Conservation (phyloP, 2,888 invertebrate species). For the Nomada flava region DNA sequence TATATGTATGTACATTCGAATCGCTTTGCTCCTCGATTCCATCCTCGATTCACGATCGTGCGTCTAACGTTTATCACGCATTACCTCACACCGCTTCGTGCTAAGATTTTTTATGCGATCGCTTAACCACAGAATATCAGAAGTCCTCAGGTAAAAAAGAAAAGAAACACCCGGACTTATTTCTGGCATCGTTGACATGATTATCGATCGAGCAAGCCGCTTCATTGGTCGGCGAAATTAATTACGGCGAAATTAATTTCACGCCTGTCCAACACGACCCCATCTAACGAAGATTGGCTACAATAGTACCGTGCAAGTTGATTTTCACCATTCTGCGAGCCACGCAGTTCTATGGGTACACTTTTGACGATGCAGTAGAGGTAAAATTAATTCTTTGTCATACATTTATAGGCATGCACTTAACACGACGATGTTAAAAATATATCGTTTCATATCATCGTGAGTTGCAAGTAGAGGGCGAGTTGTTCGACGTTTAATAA, state of each 20-base stretch:
- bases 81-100: not conserved
- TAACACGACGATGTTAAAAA: no score
- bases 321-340: slow-evolving; percentile 12
- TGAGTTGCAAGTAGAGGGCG: not conserved
- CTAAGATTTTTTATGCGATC: slow-evolving; percentile 30
- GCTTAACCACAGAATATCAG: slow-evolving; percentile 13
- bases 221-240: slow-evolving; percentile 25
- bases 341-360: not conserved
- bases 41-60: not conserved
- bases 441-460: not conserved
- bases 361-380: not conserved
- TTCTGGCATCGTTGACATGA: not conserved
- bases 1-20: slow-evolving; percentile 47
- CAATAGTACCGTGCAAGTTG: not conserved
- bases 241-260: slow-evolving; percentile 35
- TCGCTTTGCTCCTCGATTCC: slow-evolving; percentile 50
- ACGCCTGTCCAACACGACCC: slow-evolving; percentile 6
- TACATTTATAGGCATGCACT: no score
- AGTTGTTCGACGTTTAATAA: slow-evolving; percentile 24
- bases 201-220: slow-evolving; percentile 25
- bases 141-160: no score
- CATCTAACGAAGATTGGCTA: slow-evolving; percentile 7
- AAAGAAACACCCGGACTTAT: not conserved
- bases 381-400: no score
- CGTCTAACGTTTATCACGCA: not conserved